These are phyloP conservation scores for Capreolus pygargus DNA, from an alignment of 2,113 vertebrate genomes.

Conservation along the genomic window DNA sequence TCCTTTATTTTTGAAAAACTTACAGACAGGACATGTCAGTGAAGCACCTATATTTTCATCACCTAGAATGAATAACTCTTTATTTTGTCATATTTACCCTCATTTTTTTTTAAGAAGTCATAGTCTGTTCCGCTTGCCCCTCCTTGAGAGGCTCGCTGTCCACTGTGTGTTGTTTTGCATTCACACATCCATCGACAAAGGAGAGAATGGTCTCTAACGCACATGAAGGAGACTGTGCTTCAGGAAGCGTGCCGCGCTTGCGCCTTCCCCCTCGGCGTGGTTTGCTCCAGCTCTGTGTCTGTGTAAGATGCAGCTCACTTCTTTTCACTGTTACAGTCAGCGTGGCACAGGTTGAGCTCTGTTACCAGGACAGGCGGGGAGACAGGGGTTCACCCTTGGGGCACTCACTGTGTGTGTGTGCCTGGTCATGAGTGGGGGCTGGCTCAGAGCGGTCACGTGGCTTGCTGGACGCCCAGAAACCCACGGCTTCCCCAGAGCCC, in stretches of 20 bases:
- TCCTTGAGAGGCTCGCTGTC: neutral
- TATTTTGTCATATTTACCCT: neutral
- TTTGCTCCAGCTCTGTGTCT: neutral
- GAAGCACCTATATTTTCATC: neutral
- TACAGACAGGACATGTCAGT: neutral
- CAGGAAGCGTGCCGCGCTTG: too few relatives aligned
- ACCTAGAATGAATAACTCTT: neutral
- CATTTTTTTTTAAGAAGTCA: neutral
- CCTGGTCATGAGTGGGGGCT: fast-evolving
- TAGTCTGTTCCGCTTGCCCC: too few relatives aligned
- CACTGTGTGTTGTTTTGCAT: neutral
- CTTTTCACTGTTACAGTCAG: neutral
- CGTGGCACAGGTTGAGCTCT: neutral
- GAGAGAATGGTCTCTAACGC: neutral
- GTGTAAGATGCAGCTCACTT: neutral
- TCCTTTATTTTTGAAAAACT: neutral
- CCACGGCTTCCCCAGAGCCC: fast-evolving
- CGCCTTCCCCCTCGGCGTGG: neutral
- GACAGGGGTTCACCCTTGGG: fast-evolving
- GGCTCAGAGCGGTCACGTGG: too few relatives aligned
- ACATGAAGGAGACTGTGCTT: neutral
- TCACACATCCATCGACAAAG: neutral
- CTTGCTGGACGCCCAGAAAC: too few relatives aligned
- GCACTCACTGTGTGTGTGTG: neutral
- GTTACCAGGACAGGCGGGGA: neutral